phyloP scores from a whole-genome alignment of 2,888 invertebrate species.

The Drymonia ruficornis region DNA sequence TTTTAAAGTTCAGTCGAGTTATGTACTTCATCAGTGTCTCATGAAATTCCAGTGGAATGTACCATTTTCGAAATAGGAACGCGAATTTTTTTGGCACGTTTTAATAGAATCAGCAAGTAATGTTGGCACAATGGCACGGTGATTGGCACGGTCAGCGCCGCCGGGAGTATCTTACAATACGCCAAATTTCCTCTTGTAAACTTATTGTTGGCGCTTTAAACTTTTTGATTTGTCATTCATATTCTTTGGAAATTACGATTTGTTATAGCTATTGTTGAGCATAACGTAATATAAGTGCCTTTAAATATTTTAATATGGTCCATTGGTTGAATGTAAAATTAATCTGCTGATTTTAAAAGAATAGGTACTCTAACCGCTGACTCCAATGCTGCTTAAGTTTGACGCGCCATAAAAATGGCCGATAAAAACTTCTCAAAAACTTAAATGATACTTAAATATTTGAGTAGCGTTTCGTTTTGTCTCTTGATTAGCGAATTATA shows the following conservation, averaged over 20 bases:
- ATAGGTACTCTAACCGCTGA: too few relatives aligned
- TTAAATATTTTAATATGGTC: not conserved
- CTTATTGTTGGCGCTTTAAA: conserved; percentile 40
- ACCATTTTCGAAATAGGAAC: conserved; percentile 24
- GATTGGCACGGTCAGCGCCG: conserved; percentile 59
- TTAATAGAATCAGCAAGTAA: conserved; percentile 77
- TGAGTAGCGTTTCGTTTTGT: too few relatives aligned
- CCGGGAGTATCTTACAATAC: conserved; percentile 52
- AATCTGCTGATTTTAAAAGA: too few relatives aligned
- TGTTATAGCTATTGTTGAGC: conserved; percentile 8
- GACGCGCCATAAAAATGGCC: too few relatives aligned
- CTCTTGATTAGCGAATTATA: too few relatives aligned
- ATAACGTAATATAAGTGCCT: not conserved
- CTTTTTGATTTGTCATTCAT: conserved; percentile 50
- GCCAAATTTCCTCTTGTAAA: conserved; percentile 49
- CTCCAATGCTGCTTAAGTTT: too few relatives aligned
- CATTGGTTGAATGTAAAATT: not conserved
- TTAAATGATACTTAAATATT: too few relatives aligned
- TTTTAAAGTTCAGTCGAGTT: too few relatives aligned
- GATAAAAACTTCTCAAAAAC: too few relatives aligned
- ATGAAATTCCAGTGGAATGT: conserved; percentile 27
- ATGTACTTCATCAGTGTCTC: too few relatives aligned
- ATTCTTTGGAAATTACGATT: conserved; percentile 23
- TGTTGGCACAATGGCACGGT: conserved; percentile 63
- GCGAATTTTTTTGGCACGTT: conserved; percentile 24